Conservation (phyloP, 2,113 vertebrate species). For the Cololabis saira region DNA sequence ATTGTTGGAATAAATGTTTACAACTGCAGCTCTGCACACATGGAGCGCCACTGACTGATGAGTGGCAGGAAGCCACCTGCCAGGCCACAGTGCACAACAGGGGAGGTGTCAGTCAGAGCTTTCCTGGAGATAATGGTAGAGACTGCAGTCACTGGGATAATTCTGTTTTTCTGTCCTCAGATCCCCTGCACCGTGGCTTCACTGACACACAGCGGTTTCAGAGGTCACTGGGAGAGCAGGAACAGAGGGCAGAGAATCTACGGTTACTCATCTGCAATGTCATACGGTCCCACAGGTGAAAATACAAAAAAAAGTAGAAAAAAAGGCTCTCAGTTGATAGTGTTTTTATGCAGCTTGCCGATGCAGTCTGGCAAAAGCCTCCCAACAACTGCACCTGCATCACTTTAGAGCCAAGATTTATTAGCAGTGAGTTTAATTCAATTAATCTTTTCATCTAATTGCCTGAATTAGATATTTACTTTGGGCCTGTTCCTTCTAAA, state of each 20-base stretch:
- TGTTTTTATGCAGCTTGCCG: slow-evolving; percentile 25
- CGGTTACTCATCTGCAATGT: slow-evolving; percentile 50
- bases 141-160: slow-evolving; percentile 1
- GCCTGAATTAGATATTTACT: too few relatives aligned
- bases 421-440: neutral
- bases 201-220: slow-evolving; percentile 26
- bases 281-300: slow-evolving; percentile 21
- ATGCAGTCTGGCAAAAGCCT: neutral
- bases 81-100: slow-evolving; percentile 30
- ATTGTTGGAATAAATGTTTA: slow-evolving; percentile 21
- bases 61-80: slow-evolving; percentile 52
- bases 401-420: neutral
- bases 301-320: neutral
- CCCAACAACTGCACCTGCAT: neutral
- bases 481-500: neutral
- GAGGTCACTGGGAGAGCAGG: slow-evolving; percentile 43
- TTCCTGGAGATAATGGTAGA: slow-evolving; percentile 13
- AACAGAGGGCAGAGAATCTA: slow-evolving; percentile 35
- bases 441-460: too few relatives aligned
- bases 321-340: slow-evolving; percentile 3
- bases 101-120: slow-evolving; percentile 45
- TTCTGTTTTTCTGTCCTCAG: slow-evolving; percentile 14
- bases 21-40: neutral
- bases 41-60: slow-evolving; percentile 20
- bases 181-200: neutral